Evolutionary conservation across 2,888 invertebrate genomes (phyloP), one percentile per base, ranked within the genome.

Genomic region (Aplocera efformata): DNA sequence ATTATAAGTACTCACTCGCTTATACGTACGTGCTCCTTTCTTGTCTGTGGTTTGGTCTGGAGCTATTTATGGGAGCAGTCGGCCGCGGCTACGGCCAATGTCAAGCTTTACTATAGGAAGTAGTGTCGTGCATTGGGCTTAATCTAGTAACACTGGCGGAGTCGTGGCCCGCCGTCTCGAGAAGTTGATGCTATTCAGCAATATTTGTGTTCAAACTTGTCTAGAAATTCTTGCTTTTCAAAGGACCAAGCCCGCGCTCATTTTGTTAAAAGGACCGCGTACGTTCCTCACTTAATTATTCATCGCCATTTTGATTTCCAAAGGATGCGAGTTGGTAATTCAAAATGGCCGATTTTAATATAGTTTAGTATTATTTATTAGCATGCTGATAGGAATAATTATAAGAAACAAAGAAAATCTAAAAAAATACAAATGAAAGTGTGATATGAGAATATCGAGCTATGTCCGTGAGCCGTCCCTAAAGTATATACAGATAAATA

Each of bases 291-390:
- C 67, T 71, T 68, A 67, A 66, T 64, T 63, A 48, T 53, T 50
- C 42, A 59, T 57, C 58, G 72, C 62, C 72, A 63, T 67, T 66
- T 74, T 78, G 75, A 25, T 2, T 31, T 31, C 17, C n/a, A 17
- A 31, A n/a, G 1, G n/a, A 22, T 27, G 38, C 10, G 37, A 38
- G 25, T 37, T 25, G 37, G 23, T 34, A 34, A 30, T 38, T 45
- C 54, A 48, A 48, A 31, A 49, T 54, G 54, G 49, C 41, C 7
- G 64, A 61, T 56, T 52, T 52, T 49, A 48, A 50, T 51, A 57
- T 74, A 78, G 78, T 70, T 76, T 83, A 81, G 78, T 69, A 70
- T 79, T 79, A 84, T 84, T 85, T 84, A 85, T 83, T 82, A 84
- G 86, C 85, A 85, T 83, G 84, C 79, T 48, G 66, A 56, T 80